A percentile compares a stretch with the other conserved stretches of the same genome.
Evolutionary conservation across 2,888 invertebrate species (phyloP).

Genomic region (Spilosoma lubricipeda): DNA sequence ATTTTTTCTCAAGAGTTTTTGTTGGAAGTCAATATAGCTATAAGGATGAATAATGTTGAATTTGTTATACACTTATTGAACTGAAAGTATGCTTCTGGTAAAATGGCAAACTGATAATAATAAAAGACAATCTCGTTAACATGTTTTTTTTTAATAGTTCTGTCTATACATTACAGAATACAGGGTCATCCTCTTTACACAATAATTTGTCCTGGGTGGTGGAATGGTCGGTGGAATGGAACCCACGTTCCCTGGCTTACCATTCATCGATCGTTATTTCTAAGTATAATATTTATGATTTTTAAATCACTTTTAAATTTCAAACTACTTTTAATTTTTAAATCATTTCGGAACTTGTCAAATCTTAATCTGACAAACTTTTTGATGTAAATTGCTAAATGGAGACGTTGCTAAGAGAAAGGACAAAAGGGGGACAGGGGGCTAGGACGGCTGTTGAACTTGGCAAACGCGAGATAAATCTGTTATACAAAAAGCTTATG

Average conservation of each 20-base stretch:
- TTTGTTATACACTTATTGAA: too few relatives aligned
- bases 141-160: too few relatives aligned
- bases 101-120: too few relatives aligned
- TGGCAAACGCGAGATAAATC: conserved; percentile 60
- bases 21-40: not conserved
- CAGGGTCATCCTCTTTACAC: too few relatives aligned
- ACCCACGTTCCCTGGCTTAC: too few relatives aligned
- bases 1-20: not conserved
- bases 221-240: too few relatives aligned
- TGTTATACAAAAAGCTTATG: conserved; percentile 58
- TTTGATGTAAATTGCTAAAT: conserved; percentile 80
- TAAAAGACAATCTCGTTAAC: not conserved
- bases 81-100: too few relatives aligned
- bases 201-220: too few relatives aligned
- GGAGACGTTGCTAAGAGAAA: conserved; percentile 60
- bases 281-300: not conserved
- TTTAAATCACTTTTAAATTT: too few relatives aligned
- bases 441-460: conserved; percentile 84
- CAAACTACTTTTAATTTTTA: not conserved
- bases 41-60: too few relatives aligned
- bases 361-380: conserved; percentile 58
- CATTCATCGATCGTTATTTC: too few relatives aligned
- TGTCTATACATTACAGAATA: too few relatives aligned
- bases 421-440: conserved; percentile 74
- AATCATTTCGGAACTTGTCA: not conserved